Percentiles rank a stretch among this genome's conserved stretches.
These are phyloP conservation scores for Actenoides hombroni DNA, from an alignment of 2,113 vertebrate species.

Conservation along the genomic window DNA sequence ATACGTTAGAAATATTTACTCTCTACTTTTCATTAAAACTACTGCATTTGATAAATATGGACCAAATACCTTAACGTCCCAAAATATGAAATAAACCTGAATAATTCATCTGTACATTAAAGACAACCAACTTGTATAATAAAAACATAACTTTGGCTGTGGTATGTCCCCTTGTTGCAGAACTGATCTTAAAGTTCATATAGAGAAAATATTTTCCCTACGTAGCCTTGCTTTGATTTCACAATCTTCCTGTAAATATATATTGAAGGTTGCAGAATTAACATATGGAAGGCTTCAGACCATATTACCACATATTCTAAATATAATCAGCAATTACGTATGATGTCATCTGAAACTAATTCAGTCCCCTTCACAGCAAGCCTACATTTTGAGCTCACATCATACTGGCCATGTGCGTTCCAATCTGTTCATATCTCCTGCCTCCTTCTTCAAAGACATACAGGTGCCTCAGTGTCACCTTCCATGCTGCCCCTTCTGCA, in stretches of 20 bases:
- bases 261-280: not conserved
- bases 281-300: not conserved
- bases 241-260: not conserved
- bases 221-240: not conserved
- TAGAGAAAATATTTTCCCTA: not conserved
- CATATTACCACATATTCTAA: constrained; percentile 9
- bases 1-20: not conserved
- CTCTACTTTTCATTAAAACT: not conserved
- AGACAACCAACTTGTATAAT: not conserved
- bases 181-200: not conserved
- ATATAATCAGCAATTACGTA: not conserved
- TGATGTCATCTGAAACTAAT: constrained; percentile 34
- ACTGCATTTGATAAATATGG: not conserved
- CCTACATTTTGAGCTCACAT: not conserved
- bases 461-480: not conserved
- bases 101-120: not conserved
- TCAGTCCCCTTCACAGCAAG: not conserved
- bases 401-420: not conserved
- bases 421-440: not conserved
- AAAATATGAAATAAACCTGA: not conserved
- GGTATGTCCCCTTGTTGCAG: not conserved
- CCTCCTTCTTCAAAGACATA: not conserved
- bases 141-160: not conserved
- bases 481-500: not conserved
- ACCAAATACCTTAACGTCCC: not conserved